A percentile compares a stretch with the other conserved stretches of the same genome.
These are phyloP conservation scores for Syngnathus scovelli DNA, from an alignment of 2,113 vertebrate species.

Conservation along the genomic window DNA sequence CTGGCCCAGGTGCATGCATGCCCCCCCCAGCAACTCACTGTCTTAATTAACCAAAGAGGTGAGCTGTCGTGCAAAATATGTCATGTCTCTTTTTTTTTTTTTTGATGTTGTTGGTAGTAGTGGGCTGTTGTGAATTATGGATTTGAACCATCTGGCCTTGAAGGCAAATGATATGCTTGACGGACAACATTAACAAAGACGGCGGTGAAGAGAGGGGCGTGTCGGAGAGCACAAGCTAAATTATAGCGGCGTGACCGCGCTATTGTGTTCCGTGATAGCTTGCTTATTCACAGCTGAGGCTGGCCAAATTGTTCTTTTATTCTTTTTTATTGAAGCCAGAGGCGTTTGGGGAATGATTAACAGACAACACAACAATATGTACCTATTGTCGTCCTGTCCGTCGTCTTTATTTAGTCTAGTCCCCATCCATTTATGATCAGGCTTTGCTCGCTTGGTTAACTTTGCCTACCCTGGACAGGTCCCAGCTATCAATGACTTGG, in stretches of 20 bases:
- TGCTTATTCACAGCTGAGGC: conserved; percentile 77
- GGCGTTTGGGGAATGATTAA: conserved; percentile 73
- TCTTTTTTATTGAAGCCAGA: conserved; percentile 75
- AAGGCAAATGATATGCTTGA: conserved; percentile 70
- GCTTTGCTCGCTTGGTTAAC: conserved; percentile 60
- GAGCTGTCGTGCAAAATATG: conserved; percentile 51
- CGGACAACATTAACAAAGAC: conserved; percentile 82
- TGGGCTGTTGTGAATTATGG: conserved; percentile 84
- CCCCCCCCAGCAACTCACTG: conserved; percentile 66
- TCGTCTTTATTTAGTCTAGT: conserved; percentile 68
- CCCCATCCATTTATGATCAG: conserved; percentile 55
- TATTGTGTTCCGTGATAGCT: conserved; percentile 78
- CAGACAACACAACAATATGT: conserved; percentile 63
- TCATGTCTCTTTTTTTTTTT: conserved; percentile 34
- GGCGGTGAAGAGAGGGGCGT: conserved; percentile 81
- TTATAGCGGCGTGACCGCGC: conserved; percentile 74
- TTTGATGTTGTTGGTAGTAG: conserved; percentile 25
- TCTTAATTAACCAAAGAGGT: conserved; percentile 86
- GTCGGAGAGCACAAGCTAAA: conserved; percentile 82
- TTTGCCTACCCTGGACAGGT: conserved; percentile 36
- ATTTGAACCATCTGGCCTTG: conserved; percentile 94
- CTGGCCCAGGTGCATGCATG: conserved; percentile 86
- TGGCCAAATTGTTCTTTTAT: conserved; percentile 79
- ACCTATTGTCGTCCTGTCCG: conserved; percentile 58
- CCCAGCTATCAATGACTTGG: conserved; percentile 48